Evolutionary conservation across 2,888 invertebrate genomes (phyloP), one percentile per base, ranked within the genome.

Genomic region (Netelia virgata): DNA sequence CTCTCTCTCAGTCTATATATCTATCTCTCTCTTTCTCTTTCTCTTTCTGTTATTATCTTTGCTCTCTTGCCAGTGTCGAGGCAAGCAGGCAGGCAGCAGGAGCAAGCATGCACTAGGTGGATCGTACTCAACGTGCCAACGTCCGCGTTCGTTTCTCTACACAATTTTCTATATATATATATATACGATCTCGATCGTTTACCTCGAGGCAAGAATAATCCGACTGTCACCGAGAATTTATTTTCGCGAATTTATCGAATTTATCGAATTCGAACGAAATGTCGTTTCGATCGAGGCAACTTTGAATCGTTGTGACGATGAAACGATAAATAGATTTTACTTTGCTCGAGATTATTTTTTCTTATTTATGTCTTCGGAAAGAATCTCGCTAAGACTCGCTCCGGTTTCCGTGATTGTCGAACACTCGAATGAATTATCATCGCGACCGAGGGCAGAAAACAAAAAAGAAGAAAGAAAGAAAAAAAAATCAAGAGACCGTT

Each of bases 121-220:
- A 77, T 77, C 69, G 69, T 70, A 23, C 76, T 77, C 69, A 69
- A 66, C 83, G 66, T 70, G 55, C 55, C 76, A 82, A 81, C 68
- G 84, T 82, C 72, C 74, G 78, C 83, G 47, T 78, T 78, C 73
- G 23, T 57, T 23, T 77, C 66, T 43, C 50, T 23, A 43, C n/a
- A 66, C 14, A 14, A 14, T 55, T 23, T 20, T 57, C 18, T 64
- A 28, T 1, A 66, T 75, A 47, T 53, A 14, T 50, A 23, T 5
- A 16, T 66, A 10, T 63, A 55, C 57, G 41, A 53, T 23, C 16
- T 43, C 41, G 16, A 41, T 47, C 72, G 43, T 66, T 75, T 63
- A n/a, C 68, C 75, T 70, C 69, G 53, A 41, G n/a, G 5, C 16
- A 11, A 55, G n/a, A 55, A 8, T 41, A 59, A 66, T 72, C 43